A percentile compares a stretch with the other conserved stretches of the same genome.
These are phyloP conservation scores for Papilio demoleus DNA, from an alignment of 2,888 invertebrate genomes.

Conservation along the genomic window DNA sequence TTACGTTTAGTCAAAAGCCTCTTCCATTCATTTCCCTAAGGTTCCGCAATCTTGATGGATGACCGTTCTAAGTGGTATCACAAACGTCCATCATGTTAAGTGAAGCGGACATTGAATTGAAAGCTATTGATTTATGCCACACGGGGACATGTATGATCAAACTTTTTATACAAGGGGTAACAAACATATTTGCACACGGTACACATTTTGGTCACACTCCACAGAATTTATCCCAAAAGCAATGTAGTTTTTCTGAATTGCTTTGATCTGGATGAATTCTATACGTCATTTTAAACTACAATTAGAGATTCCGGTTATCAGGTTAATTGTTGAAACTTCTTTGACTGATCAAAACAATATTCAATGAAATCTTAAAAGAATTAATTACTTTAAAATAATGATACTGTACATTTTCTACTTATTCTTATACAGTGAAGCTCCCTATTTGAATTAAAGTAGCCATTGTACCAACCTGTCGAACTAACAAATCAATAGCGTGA, in stretches of 20 bases:
- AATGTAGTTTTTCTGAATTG: too few relatives aligned
- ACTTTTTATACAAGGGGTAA: constrained; percentile 2
- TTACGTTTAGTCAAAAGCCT: constrained; percentile 36
- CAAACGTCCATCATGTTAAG: constrained; percentile 40
- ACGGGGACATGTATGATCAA: not conserved
- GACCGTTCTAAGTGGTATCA: constrained; percentile 32
- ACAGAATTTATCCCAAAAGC: not conserved
- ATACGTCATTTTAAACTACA: too few relatives aligned
- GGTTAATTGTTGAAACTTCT: too few relatives aligned
- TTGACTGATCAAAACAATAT: too few relatives aligned
- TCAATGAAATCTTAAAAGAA: too few relatives aligned
- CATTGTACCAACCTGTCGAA: constrained; percentile 27
- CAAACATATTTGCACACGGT: not conserved
- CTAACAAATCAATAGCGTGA: constrained; percentile 42
- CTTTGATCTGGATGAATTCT: too few relatives aligned
- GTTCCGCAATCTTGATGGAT: constrained; percentile 38
- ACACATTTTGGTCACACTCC: not conserved
- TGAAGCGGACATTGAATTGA: constrained; percentile 38
- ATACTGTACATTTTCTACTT: too few relatives aligned
- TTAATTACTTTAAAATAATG: too few relatives aligned
- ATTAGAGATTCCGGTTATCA: too few relatives aligned
- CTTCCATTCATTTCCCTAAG: constrained; percentile 38
- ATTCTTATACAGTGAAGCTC: not conserved
- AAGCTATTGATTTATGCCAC: constrained; percentile 37
- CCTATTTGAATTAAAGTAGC: not conserved